Evolutionary conservation across 2,888 invertebrate species (phyloP), one percentile per base, ranked within the genome.

Genomic region (Caenorhabditis parvicauda): DNA sequence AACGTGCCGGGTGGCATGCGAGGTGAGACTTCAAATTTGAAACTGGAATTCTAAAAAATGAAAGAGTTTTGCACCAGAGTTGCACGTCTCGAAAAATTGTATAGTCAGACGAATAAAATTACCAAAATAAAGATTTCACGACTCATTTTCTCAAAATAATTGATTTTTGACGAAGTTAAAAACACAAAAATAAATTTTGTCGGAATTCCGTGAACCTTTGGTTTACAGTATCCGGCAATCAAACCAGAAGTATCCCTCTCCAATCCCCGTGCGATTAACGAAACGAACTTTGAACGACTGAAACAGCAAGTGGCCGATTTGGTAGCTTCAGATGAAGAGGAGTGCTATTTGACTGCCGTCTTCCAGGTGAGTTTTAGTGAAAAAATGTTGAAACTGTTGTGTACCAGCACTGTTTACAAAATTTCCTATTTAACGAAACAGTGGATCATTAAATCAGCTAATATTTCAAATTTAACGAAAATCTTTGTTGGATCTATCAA

Each of bases 201-300:
- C n/a, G n/a, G n/a, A n/a, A n/a, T n/a, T n/a, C n/a, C n/a, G n/a
- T n/a, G n/a, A n/a, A n/a, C n/a, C n/a, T n/a, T n/a, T n/a, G n/a
- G 3, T 52, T 32, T 32, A 0, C 39, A 58, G 51, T 60, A 60
- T 19, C 60, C 60, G 1, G 3, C 43, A 1, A 35, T 48, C 0
- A 3, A 22, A 1, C 60, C 60, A 0, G 14, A 0, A 1, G 55
- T 60, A n/a, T 12, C 12, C 22, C 44, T 60, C 1, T 55, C 60
- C 27, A 55, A 56, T 55, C 55, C 60, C 35, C 55, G 60, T 45
- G 60, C 55, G n/a, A 55, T 60, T 22, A 32, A 49, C 5, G 60
- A 60, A 14, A 14, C 28, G 1, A 53, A 60, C 29, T 60, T 60
- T 22, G 29, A 41, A 3, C 42, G 53, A 19, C 43, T 60, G 19